Percentiles rank a stretch among this genome's conserved stretches.
phyloP scores from a whole-genome alignment of 2,797 vertebrate species.

The Mycteria americana region DNA sequence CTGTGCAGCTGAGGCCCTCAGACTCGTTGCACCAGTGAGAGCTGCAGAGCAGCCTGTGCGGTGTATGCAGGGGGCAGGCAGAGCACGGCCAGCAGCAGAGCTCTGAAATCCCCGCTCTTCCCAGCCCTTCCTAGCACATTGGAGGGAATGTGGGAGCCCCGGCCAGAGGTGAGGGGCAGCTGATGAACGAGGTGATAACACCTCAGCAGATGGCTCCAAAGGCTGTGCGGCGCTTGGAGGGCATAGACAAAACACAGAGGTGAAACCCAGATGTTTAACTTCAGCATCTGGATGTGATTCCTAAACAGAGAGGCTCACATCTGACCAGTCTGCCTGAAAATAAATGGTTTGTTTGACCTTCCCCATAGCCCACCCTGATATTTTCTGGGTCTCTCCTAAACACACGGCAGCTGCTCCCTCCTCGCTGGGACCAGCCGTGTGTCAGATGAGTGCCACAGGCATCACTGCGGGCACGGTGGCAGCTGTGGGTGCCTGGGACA shows the following conservation, averaged over 20 bases:
- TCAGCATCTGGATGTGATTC: conserved; percentile 66
- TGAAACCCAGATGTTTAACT: conserved; percentile 64
- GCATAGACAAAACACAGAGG: conserved; percentile 38
- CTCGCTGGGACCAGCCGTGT: background rate
- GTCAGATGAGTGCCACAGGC: background rate
- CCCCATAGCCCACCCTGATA: background rate
- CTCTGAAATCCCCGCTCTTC: background rate
- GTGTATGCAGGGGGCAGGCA: background rate
- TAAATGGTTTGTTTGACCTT: conserved; percentile 54
- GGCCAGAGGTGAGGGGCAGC: background rate
- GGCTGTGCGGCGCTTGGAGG: background rate
- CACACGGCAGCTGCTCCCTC: background rate
- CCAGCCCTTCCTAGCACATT: background rate
- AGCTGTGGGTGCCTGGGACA: background rate
- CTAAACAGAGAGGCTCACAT: conserved; percentile 44
- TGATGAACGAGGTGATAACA: conserved; percentile 62
- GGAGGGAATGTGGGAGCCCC: background rate
- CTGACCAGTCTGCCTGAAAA: conserved; percentile 49
- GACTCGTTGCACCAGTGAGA: background rate
- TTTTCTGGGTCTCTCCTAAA: conserved; percentile 39
- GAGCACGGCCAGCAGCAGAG: accelerated
- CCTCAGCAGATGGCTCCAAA: conserved; percentile 46
- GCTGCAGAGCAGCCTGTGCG: background rate
- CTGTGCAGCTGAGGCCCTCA: background rate
- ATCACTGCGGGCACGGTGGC: accelerated